A percentile compares a stretch with the other conserved stretches of the same genome.
These are phyloP conservation scores for Lydus trimaculatus DNA, from an alignment of 2,888 invertebrate species.

Conservation along the genomic window DNA sequence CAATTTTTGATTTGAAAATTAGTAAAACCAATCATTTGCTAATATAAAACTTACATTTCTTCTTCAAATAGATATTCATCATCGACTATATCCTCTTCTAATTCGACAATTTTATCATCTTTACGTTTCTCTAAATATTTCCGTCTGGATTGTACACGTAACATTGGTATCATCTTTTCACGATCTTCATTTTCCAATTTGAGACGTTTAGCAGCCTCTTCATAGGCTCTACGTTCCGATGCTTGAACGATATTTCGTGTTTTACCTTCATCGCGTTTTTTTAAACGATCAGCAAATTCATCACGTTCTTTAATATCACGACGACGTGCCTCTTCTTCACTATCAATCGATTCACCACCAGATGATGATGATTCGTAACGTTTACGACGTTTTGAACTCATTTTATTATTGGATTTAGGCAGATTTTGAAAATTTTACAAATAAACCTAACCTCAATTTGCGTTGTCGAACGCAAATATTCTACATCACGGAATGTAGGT, in stretches of 20 bases:
- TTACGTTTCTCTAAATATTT: conserved; percentile 96
- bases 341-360: conserved; percentile 70
- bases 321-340: conserved; percentile 80
- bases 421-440: conserved; percentile 46
- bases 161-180: conserved; percentile 84
- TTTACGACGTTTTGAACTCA: conserved; percentile 55
- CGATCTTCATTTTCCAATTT: conserved; percentile 87
- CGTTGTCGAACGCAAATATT: not conserved
- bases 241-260: conserved; percentile 79
- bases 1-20: conserved; percentile 40
- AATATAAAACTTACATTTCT: conserved; percentile 70
- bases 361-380: conserved; percentile 65
- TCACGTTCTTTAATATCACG: conserved; percentile 92
- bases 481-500: not conserved
- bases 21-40: not conserved
- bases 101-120: conserved; percentile 93
- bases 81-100: conserved; percentile 94
- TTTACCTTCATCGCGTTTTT: conserved; percentile 87
- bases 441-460: not conserved
- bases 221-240: conserved; percentile 74
- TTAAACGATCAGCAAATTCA: conserved; percentile 89
- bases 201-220: conserved; percentile 90
- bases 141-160: conserved; percentile 89
- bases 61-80: conserved; percentile 96
- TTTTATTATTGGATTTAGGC: no score